Evolutionary conservation across 2,113 vertebrate species (phyloP), one percentile per base, ranked within the genome.

Genomic region (Hyperoodon ampullatus): DNA sequence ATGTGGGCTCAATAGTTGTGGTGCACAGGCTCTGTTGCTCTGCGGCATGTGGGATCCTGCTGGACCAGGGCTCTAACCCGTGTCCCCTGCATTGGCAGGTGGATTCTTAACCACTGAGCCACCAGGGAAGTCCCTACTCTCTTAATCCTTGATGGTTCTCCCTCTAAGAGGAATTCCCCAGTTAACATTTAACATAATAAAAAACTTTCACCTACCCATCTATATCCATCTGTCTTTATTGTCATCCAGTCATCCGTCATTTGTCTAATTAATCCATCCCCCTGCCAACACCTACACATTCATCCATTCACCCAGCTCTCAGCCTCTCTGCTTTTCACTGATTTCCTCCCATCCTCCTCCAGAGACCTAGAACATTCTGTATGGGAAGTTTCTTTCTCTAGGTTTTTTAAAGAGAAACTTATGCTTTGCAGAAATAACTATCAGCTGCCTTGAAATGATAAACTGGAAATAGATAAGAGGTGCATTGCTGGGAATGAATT

Each of bases 381-480:
- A 58, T 6, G 44, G 30, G 47, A 77, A 78, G 11, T 88, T 96
- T 92, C 21, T 92, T 71, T 86, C 80, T 66, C 50, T 80, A 1
- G 28, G 24, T n/a, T 88, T 80, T 85, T 80, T 11, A 82, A 82
- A 89, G 24, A 75, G 74, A 82, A 97, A 60, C 66, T 80, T 92
- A 19, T 13, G 50, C 23, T 60, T 74, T 77, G 12, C 28, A 92
- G 24, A 80, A 94, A 77, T 66, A 96, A 61, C 18, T 30, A 33
- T 65, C 60, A 94, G 70, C 33, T 93, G 58, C 39, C 55, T 75
- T 65, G 58, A 95, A 93, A 94, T 60, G 78, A 97, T 75, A 86
- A 95, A 93, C 63, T 6, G 21, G 18, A 88, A 55, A 63, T 23
- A 93, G 80, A 47, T 86, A 68, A 90, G 42, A 68, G 53, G 26